phyloP scores from a whole-genome alignment of 2,888 invertebrate species.

The Venusia cambrica region DNA sequence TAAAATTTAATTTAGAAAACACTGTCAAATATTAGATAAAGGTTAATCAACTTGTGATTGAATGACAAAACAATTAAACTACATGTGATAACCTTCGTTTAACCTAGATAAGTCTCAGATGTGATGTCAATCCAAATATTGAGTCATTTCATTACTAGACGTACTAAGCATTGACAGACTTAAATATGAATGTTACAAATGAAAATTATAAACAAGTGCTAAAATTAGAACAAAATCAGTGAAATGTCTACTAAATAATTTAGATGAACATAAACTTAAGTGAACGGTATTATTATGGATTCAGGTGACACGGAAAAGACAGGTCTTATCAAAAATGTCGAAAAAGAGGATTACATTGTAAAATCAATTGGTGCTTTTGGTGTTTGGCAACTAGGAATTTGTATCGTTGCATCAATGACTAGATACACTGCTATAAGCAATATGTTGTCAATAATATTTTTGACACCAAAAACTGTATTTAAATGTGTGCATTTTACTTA shows the following conservation, averaged over 20 bases:
- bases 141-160: too few species aligned
- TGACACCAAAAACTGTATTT: slow-evolving; percentile 46
- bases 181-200: too few species aligned
- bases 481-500: slow-evolving; percentile 37
- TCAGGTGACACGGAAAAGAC: slow-evolving; percentile 19
- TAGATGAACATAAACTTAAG: slow-evolving; percentile 18
- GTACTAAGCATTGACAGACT: too few species aligned
- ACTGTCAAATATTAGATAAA: too few species aligned
- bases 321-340: slow-evolving; percentile 22
- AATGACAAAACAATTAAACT: slow-evolving; percentile 17
- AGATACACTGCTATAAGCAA: slow-evolving; percentile 49
- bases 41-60: slow-evolving; percentile 7
- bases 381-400: slow-evolving; percentile 47
- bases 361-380: slow-evolving; percentile 53
- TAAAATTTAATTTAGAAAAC: too few species aligned
- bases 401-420: slow-evolving; percentile 35
- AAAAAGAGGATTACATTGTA: slow-evolving; percentile 47
- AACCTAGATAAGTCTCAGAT: slow-evolving; percentile 6
- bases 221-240: too few species aligned
- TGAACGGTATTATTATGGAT: slow-evolving; percentile 26
- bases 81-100: slow-evolving; percentile 9
- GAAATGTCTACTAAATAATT: too few species aligned
- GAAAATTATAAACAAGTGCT: not conserved
- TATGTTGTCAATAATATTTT: slow-evolving; percentile 45
- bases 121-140: not conserved